These are phyloP conservation scores for Cyanocitta stelleri DNA, from an alignment of 2,113 vertebrate genomes.

Conservation along the genomic window DNA sequence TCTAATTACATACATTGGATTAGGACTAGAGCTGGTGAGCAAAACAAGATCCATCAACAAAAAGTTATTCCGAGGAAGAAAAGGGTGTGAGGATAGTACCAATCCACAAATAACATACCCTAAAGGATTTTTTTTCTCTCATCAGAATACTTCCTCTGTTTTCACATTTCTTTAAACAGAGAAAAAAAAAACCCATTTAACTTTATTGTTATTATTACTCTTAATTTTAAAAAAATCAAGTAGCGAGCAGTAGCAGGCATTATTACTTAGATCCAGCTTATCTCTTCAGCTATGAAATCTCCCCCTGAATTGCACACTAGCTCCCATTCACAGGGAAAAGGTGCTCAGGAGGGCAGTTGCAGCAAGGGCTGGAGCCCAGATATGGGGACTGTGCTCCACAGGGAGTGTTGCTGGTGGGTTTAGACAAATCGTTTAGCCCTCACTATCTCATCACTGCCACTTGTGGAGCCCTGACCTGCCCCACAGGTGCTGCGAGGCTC, in stretches of 20 bases:
- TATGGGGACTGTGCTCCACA: accelerated
- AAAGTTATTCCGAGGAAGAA: neutral
- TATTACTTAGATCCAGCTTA: neutral
- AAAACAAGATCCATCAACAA: neutral
- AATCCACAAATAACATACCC: neutral
- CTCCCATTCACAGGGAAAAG: neutral
- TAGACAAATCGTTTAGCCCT: neutral
- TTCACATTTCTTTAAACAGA: neutral
- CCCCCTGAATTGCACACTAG: neutral
- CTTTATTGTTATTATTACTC: neutral
- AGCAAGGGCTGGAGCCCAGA: neutral
- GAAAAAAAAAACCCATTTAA: accelerated
- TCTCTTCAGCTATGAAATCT: neutral
- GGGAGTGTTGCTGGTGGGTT: neutral
- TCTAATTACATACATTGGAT: neutral
- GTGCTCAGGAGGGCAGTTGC: neutral
- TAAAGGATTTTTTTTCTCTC: neutral
- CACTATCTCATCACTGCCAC: accelerated
- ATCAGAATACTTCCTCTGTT: neutral
- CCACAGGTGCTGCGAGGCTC: neutral
- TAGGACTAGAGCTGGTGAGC: neutral
- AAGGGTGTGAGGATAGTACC: neutral
- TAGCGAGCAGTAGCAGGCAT: neutral
- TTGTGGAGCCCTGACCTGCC: neutral
- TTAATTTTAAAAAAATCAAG: neutral